Conservation (phyloP, 2,797 vertebrate genomes). For the Thripadectes ignobilis region DNA sequence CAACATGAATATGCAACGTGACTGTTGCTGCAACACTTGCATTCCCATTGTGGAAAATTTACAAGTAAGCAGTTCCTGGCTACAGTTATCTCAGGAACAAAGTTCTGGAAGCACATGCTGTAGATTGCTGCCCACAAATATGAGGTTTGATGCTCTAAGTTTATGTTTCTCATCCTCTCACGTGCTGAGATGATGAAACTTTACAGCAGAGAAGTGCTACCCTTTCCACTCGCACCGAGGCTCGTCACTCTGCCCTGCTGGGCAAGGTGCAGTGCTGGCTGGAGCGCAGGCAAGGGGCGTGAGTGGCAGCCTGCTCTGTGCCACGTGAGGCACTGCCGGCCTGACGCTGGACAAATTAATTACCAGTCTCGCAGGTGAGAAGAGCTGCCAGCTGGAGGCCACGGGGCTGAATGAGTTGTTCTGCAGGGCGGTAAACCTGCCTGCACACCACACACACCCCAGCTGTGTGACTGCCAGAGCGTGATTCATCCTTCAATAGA, state of each 20-base stretch:
- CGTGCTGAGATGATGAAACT: not conserved
- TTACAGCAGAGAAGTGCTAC: not conserved
- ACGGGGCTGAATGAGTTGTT: fast-evolving
- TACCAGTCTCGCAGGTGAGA: not conserved
- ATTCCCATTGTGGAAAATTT: constrained; percentile 15
- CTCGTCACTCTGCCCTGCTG: not conserved
- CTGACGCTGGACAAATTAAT: not conserved
- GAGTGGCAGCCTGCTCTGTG: fast-evolving
- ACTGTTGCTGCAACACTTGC: constrained; percentile 45
- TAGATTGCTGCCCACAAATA: not conserved
- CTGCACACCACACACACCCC: not conserved
- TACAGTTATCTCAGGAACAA: constrained; percentile 2
- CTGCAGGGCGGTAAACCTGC: not conserved
- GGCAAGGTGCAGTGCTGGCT: not conserved
- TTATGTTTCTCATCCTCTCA: not conserved
- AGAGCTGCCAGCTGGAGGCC: not conserved
- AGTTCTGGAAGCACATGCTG: constrained; percentile 5
- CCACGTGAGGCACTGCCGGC: fast-evolving
- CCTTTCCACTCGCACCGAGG: fast-evolving
- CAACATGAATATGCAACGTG: constrained; percentile 56
- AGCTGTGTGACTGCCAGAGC: fast-evolving
- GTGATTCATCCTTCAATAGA: not conserved
- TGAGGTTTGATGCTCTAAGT: fast-evolving
- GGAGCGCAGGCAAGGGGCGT: fast-evolving
- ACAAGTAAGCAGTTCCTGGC: constrained; percentile 13